Evolutionary conservation across 2,113 vertebrate species (phyloP).

Genomic region (Cranoglanis bouderius): DNA sequence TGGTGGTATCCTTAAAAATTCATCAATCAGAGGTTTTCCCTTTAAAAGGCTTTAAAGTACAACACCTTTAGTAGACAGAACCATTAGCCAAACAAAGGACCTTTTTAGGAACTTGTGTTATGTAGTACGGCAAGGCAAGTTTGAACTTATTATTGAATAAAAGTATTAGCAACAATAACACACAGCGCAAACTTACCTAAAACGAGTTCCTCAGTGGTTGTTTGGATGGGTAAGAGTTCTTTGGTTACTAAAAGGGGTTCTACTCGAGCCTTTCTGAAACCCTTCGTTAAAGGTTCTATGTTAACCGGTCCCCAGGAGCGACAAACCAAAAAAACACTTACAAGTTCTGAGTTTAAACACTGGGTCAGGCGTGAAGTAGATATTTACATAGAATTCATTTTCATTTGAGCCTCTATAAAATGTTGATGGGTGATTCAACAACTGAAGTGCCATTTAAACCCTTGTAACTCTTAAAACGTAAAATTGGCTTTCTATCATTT

Average conservation of each 20-base stretch:
- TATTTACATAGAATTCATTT: not conserved
- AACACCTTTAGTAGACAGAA: not conserved
- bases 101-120: not conserved
- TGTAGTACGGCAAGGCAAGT: not conserved
- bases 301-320: not conserved
- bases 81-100: not conserved
- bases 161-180: not conserved
- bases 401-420: too few relatives aligned
- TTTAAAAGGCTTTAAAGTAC: not conserved
- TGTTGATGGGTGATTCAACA: not conserved
- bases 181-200: not conserved
- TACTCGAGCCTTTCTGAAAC: not conserved
- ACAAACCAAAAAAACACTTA: not conserved
- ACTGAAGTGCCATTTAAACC: not conserved
- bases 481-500: not conserved
- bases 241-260: not conserved
- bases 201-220: not conserved
- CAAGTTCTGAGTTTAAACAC: not conserved
- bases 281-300: not conserved
- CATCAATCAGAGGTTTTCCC: not conserved
- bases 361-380: not conserved
- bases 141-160: not conserved
- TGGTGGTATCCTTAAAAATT: not conserved
- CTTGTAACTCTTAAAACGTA: too few relatives aligned
- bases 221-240: not conserved